Evolutionary conservation across 2,113 vertebrate genomes (phyloP).

Genomic region (Boulengerochromis microlepis): DNA sequence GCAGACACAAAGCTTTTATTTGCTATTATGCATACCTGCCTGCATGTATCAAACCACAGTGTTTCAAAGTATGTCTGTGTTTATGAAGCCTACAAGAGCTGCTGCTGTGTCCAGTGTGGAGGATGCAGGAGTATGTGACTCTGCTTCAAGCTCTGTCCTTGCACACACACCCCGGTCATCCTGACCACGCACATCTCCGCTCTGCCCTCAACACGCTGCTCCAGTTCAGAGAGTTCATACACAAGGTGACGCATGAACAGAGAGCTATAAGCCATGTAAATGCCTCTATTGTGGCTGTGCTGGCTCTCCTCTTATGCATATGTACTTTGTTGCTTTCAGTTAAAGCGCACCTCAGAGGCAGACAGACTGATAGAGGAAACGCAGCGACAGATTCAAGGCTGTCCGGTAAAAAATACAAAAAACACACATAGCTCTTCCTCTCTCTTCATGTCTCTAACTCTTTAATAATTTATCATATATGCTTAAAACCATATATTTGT

Average conservation of each 20-base stretch:
- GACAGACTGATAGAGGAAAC: constrained; percentile 66
- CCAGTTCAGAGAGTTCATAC: constrained; percentile 67
- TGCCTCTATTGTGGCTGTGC: not conserved
- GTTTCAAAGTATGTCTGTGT: not conserved
- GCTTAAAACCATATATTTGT: not conserved
- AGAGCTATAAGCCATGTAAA: not conserved
- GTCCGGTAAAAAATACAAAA: constrained; percentile 69
- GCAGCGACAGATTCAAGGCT: constrained; percentile 71
- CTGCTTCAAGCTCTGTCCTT: constrained; percentile 75
- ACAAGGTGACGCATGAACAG: constrained; percentile 52
- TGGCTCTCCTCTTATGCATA: not conserved
- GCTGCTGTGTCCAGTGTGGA: constrained; percentile 73
- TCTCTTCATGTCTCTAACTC: not conserved
- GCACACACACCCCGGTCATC: constrained; percentile 71
- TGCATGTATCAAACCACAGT: not conserved
- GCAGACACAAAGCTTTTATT: not conserved
- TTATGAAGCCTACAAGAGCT: constrained; percentile 78
- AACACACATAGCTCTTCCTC: not conserved
- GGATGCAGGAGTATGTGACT: constrained; percentile 76
- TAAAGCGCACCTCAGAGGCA: constrained; percentile 64
- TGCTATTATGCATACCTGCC: not conserved
- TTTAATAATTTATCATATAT: not conserved
- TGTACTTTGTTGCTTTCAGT: constrained; percentile 49
- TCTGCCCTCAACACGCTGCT: constrained; percentile 66
- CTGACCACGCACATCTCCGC: constrained; percentile 67